These are phyloP conservation scores for Pseudomyrmex cubaensis DNA, from an alignment of 1,140 invertebrate genomes.

Conservation along the genomic window DNA sequence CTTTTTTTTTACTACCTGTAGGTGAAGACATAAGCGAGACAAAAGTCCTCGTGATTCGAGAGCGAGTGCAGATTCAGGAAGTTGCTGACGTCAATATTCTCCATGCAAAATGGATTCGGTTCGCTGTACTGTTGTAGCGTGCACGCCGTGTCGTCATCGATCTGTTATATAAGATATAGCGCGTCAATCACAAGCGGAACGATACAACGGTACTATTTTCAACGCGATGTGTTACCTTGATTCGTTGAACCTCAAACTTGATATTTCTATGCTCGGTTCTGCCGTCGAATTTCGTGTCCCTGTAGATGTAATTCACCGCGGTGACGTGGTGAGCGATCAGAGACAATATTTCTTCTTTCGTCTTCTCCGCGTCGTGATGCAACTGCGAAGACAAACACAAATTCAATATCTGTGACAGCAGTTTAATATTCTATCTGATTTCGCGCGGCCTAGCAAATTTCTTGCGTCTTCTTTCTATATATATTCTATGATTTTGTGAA, in stretches of 20 bases:
- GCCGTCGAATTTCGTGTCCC: constrained; percentile 97
- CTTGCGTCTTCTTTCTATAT: not conserved
- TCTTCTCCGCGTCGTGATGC: constrained; percentile 92
- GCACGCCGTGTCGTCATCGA: constrained; percentile 95
- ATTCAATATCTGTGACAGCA: not conserved
- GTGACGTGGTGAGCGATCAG: constrained; percentile 99
- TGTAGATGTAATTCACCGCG: constrained; percentile 99
- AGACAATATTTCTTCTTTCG: constrained; percentile 98
- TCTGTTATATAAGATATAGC: constrained; percentile 85
- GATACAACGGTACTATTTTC: constrained; percentile 17
- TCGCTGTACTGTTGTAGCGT: constrained; percentile 88
- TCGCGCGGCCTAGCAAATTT: not conserved
- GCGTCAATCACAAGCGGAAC: constrained; percentile 4
- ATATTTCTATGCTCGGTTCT: constrained; percentile 95
- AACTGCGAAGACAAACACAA: constrained; percentile 80
- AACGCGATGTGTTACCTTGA: constrained; percentile 89
- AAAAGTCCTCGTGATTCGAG: constrained; percentile 98
- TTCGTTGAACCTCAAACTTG: constrained; percentile 98
- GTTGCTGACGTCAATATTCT: constrained; percentile 99
- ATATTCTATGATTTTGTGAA: not conserved
- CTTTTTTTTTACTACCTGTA: constrained; percentile 86
- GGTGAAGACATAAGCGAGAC: constrained; percentile 99
- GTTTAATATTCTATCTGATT: not conserved
- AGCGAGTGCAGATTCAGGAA: constrained; percentile 99
- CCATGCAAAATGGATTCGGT: constrained; percentile 97